Conservation (phyloP, 2,113 vertebrate species). For the Dascyllus trimaculatus region DNA sequence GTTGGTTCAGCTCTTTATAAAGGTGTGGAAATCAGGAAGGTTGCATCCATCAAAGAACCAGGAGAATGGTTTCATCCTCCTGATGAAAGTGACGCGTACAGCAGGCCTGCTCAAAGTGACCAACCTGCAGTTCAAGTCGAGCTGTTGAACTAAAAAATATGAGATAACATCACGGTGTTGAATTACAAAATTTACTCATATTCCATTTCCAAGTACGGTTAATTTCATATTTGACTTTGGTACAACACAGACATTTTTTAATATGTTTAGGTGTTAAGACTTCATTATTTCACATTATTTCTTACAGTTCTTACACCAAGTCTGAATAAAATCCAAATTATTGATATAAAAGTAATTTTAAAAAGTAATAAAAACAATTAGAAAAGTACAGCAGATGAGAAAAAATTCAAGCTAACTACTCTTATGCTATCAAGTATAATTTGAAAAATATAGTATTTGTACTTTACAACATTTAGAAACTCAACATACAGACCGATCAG, state of each 20-base stretch:
- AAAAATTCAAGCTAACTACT: no score
- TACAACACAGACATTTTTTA: constrained; percentile 34
- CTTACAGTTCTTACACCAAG: not conserved
- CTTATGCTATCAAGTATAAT: not conserved
- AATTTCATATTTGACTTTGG: constrained; percentile 46
- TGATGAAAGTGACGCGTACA: not conserved
- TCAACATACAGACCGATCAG: not conserved
- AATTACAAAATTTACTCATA: not conserved
- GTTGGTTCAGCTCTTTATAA: not conserved
- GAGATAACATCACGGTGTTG: not conserved
- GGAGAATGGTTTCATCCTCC: not conserved
- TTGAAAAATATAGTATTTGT: not conserved
- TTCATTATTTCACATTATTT: constrained; percentile 44
- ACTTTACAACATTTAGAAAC: not conserved
- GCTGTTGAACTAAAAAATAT: not conserved
- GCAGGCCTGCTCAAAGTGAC: not conserved
- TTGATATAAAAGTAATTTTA: not conserved
- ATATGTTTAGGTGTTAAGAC: constrained; percentile 39
- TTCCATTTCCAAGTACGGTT: constrained; percentile 1
- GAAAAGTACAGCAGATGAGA: not conserved
- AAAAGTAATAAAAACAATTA: constrained; percentile 24
- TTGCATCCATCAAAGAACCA: not conserved
- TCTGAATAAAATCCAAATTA: constrained; percentile 9
- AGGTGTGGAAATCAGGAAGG: not conserved
- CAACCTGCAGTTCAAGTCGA: not conserved